Base-by-base conservation (phyloP, 2,113 vertebrate genomes). In the Tylochromis polylepis region DNA sequence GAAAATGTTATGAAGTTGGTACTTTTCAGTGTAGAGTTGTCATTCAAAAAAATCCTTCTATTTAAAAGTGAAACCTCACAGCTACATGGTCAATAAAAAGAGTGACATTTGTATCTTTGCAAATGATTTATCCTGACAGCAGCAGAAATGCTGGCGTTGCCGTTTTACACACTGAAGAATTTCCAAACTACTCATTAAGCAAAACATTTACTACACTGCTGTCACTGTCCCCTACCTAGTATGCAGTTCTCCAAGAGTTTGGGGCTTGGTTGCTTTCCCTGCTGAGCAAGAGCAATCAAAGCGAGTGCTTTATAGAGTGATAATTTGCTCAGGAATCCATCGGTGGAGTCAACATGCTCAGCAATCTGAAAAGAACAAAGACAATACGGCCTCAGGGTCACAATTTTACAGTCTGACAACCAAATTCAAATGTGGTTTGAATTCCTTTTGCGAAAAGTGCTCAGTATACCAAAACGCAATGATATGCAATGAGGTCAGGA, bases 211-310 rank as follows among this genome's bases (percentile, higher is more conserved):
- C 51, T 81, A 67, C 29, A 20, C 79, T 56, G 82, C 58, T 65
- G 72, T 87, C 51, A n/a, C 60, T n/a, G 56, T 77, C 70, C 41
- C 89, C 59, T 87, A 97, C 96, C 96, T 94, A 96, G 96, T 89
- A 96, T 96, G 93, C 89, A 95, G 87, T 95, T 96, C 80, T 97
- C 96, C 87, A 96, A 49, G 16, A 96, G 95, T 90, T 97, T 96
- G 56, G 93, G 93, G 49, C 95, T 96, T 1, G 95, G 96, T 20
- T 96, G 95, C 90, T 96, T 96, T n/a, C 96, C 96, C 90, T 97
- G 95, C 70, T 97, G 96, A 80, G 96, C 96, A 3, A 96, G 82
- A 3, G 96, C 96, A 55, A 97, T 96, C 78, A 97, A 81, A 24
- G 96, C 96, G 1, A 97, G 92, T 1, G 91, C 95, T 96, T 96